Evolutionary conservation across 2,797 vertebrate genomes (phyloP).

Genomic region (Cuculus canorus): DNA sequence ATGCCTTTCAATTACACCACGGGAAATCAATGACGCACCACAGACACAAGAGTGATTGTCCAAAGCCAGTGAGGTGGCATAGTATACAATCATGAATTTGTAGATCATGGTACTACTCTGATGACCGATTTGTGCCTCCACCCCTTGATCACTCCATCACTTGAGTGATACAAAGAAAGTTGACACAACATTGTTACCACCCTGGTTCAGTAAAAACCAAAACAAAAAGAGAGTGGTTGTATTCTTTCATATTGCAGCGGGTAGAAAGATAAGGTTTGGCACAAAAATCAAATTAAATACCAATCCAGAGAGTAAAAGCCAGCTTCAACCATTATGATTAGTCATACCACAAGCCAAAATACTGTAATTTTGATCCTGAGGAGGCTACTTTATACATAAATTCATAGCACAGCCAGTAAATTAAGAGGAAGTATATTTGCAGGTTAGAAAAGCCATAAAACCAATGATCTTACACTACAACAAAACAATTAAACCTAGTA

Average conservation of each 20-base stretch:
- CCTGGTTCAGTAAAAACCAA: too few species aligned
- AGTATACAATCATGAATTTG: not conserved
- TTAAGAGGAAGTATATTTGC: not conserved
- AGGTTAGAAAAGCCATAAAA: not conserved
- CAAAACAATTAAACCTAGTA: not conserved
- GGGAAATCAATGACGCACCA: not conserved
- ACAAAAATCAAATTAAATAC: not conserved
- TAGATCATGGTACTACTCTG: not conserved
- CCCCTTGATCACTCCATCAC: too few species aligned
- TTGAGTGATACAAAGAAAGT: not conserved
- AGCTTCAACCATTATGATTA: not conserved
- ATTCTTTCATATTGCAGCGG: not conserved
- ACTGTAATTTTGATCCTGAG: not conserved
- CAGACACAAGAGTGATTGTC: not conserved
- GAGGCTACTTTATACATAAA: not conserved
- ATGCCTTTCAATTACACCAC: fast-evolving
- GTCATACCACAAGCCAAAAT: not conserved
- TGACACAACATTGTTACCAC: not conserved
- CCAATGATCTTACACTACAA: not conserved
- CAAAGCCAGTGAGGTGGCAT: not conserved
- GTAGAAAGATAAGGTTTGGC: not conserved
- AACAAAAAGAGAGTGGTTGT: not conserved
- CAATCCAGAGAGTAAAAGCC: not conserved
- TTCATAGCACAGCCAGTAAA: not conserved
- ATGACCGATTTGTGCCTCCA: not conserved